Percentiles rank a stretch among this genome's conserved stretches.
Evolutionary conservation across 2,113 vertebrate species (phyloP).

Genomic region (Tachuris rubrigastra): DNA sequence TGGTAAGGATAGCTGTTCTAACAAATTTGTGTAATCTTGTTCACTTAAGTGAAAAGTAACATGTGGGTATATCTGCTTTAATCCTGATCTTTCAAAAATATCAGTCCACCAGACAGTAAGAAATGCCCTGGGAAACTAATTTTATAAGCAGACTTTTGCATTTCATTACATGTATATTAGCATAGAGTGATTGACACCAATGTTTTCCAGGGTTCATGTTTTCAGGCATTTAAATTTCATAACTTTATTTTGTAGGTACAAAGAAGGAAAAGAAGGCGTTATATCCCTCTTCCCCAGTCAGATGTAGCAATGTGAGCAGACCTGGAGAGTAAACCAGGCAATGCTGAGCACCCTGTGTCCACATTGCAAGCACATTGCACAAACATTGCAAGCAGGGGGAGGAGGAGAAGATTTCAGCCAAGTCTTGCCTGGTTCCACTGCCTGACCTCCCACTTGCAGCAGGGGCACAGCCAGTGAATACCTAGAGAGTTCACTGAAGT

Average conservation of each 20-base stretch:
- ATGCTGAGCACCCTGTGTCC: fast-evolving
- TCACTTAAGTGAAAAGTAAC: conserved; percentile 33
- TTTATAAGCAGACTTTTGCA: background rate
- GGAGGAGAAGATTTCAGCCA: background rate
- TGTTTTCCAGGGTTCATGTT: background rate
- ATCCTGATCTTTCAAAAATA: conserved; percentile 26
- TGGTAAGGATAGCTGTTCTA: background rate
- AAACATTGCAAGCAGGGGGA: fast-evolving
- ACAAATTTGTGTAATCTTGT: conserved; percentile 23
- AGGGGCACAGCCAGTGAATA: background rate
- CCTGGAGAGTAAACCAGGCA: background rate
- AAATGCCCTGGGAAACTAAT: conserved; percentile 20
- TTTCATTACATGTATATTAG: background rate
- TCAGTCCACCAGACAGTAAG: conserved; percentile 5
- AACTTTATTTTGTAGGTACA: background rate
- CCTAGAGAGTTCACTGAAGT: background rate
- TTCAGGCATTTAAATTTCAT: background rate
- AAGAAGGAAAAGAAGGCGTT: background rate
- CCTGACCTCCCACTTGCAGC: background rate
- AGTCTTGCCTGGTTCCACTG: background rate
- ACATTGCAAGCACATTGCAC: fast-evolving
- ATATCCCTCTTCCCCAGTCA: background rate
- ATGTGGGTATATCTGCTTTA: background rate
- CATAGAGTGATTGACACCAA: background rate
- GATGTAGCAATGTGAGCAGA: background rate